Evolutionary conservation across 2,113 vertebrate species (phyloP), one percentile per base, ranked within the genome.

Genomic region (Hiodon alosoides): DNA sequence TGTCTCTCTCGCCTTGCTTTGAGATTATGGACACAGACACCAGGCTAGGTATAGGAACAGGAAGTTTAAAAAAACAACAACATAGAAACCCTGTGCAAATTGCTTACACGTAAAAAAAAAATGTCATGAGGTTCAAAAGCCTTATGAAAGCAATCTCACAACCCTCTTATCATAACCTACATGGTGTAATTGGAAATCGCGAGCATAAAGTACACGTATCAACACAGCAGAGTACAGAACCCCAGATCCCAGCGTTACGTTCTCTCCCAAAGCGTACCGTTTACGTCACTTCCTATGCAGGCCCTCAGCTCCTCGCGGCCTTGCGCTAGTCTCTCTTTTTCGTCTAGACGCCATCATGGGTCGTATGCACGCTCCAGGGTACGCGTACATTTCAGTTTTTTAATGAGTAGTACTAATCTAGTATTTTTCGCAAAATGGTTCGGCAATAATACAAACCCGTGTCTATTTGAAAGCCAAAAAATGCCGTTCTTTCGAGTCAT

Each of bases 291-390:
- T 90, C 90, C 87, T 16, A 54, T 31, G 6, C 9, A 8, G 7
- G 2, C 10, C 31, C 69, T 77, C 67, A 74, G 74, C 86, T 79
- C 72, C 74, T 71, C 67, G 17, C 11, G 0, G 66, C 50, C 5
- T 48, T 0, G 0, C 0, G 1, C 3, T 0, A 1, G 0, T 79
- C 81, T 68, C 47, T 83, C 92, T 95, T 84, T 91, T 83, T 81
- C 74, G 81, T 7, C 31, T 67, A 8, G 85, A 53, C 94, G 95
- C 95, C 96, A 98, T 97, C 94, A 98, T 98, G 96, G 96, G 96
- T 87, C 96, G 96, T 81, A 98, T 98, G 96, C 96, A 98, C 85
- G 96, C 96, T 94, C 96, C 96, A 8, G 96, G 96, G 96, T 98
- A 88, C 89, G 94, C 0, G 5, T 6, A 4, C 0, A 55, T 74